Base-by-base conservation (phyloP, 2,888 invertebrate species). In the Rhyacophila evoluta region DNA sequence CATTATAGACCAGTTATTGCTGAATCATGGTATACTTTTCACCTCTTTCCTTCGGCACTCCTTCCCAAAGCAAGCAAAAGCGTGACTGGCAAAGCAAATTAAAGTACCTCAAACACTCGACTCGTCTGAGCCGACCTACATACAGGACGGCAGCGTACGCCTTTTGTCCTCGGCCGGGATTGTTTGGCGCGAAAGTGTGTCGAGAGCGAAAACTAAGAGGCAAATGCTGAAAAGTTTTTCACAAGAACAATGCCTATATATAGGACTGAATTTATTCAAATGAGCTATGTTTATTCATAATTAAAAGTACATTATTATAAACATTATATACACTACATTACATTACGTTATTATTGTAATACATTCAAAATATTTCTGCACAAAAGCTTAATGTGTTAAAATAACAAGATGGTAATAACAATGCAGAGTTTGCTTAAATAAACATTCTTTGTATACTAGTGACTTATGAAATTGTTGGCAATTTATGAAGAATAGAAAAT, bases 81-180 rank as follows among this genome's bases (percentile, higher is more conserved):
- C 80, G 73, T 80, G 78, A 74, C 81, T 79, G 72, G 78, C 78
- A 81, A 81, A 78, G 81, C 81, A 81, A 81, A 81, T 81, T 81
- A 81, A 81, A 81, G 78, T 76, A 74, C 73, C 72, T 73, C 67
- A 80, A 74, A 29, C 81, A 78, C 78, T 74, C 74, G 37, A 76
- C 71, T 75, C 33, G 33, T 27, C 76, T 70, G 68, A n/a, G 39
- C 70, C 73, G 76, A 77, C 79, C 79, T 77, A 74, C 67, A 74
- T 68, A 28, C 67, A 67, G 74, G 28, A 67, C 73, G 77, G 33
- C 27, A 28, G 72, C 67, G 70, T 41, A 41, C n/a, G 70, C 69
- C 74, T 77, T 79, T 72, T 77, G 70, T 74, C 33, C 38, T 19
- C 70, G 12, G 39, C 19, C 55, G 10, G 36, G 25, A 25, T 39